Evolutionary conservation across 1,140 invertebrate species (phyloP), one percentile per base, ranked within the genome.

Genomic region (Micrasema longulum): DNA sequence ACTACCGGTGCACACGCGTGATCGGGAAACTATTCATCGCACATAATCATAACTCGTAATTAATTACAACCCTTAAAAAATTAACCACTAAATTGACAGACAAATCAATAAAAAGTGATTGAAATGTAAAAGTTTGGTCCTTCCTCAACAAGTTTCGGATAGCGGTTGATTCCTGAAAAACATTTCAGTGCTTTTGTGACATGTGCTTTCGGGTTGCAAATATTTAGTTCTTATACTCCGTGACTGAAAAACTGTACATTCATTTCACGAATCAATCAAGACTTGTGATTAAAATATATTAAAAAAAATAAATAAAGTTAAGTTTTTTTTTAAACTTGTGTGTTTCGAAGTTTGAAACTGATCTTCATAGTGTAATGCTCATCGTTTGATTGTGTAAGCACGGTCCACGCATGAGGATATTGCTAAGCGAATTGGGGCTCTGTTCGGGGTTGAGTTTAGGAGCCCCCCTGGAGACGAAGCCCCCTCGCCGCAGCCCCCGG

Each of bases 351-450:
- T 31, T 31, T 31, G 7, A 7, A 31, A 31, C 26, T 31, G 26
- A 31, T 31, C 7, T 31, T 7, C 26, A 31, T 7, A 4, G 26
- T 31, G 41, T 63, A 20, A 26, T 43, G 57, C 35, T 47, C 38
- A 12, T 60, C 10, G 20, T 45, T 41, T 22, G 41, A 63, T 45
- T 80, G 78, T 80, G 82, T 80, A 83, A 26, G 9, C 38, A 67
- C 82, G 81, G 79, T 72, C 77, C 78, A 83, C 84, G 84, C 83
- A 85, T 85, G 84, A 85, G 84, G 84, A 85, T 85, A 82, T 83
- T 85, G 79, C 80, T 85, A 74, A 84, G 84, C 79, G 84, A 85
- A 76, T 79, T 85, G 79, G 84, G 84, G 80, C 82, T 85, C 72
- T 84, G 83, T 76, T 82, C 81, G 78, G 81, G 81, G 78, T 78